Evolutionary conservation across 1,140 invertebrate species (phyloP).

Genomic region (Anastrepha obliqua): DNA sequence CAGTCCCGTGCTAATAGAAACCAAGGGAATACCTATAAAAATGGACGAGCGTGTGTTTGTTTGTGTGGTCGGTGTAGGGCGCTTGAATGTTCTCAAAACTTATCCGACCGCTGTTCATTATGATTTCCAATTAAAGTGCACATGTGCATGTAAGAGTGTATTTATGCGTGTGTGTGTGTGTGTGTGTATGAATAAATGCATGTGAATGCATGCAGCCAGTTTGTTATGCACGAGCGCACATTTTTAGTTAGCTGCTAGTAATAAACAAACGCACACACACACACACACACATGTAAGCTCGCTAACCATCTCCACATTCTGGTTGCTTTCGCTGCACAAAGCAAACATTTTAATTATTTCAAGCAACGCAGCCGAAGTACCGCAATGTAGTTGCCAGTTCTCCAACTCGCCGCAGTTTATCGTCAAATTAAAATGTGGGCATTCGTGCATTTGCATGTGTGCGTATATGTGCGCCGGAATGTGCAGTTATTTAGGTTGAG

Average conservation of each 20-base stretch:
- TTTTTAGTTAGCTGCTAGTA: slow-evolving; percentile 34
- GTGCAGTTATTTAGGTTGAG: slow-evolving; percentile 4
- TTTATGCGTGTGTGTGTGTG: not conserved
- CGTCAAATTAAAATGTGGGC: not conserved
- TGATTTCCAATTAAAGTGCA: slow-evolving; percentile 44
- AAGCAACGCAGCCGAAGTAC: slow-evolving; percentile 26
- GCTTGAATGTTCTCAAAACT: slow-evolving; percentile 21
- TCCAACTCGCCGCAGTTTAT: not conserved
- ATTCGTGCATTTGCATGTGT: not conserved
- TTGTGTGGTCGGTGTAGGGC: not conserved
- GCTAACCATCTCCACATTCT: not conserved
- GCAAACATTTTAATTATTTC: slow-evolving; percentile 49
- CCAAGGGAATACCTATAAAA: not conserved
- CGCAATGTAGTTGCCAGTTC: not conserved
- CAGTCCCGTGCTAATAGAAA: not conserved
- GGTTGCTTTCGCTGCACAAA: not conserved
- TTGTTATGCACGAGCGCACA: slow-evolving; percentile 36
- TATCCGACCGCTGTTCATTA: slow-evolving; percentile 40
- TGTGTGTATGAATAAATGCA: not conserved
- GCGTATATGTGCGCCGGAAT: not conserved
- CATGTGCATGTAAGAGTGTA: not conserved
- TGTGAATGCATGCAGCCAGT: not conserved
- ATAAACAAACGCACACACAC: not conserved
- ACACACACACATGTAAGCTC: not conserved
- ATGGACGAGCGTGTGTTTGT: not conserved